Base-by-base conservation (phyloP, 2,888 invertebrate species). In the Timema podura region DNA sequence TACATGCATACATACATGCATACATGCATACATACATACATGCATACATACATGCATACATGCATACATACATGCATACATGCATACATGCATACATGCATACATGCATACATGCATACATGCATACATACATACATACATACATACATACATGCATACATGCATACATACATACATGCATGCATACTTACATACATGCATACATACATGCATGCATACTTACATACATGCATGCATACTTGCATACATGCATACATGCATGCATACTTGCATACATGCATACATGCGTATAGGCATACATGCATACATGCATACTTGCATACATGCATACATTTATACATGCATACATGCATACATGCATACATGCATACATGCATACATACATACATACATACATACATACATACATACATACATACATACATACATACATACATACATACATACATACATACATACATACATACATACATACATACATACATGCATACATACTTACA, bases 301-400 rank as follows among this genome's bases (percentile, higher is more conserved):
- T n/a, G n/a, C n/a, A n/a, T n/a, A n/a, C n/a, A n/a, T n/a, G n/a
- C n/a, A n/a, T n/a, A n/a, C n/a, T n/a, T n/a, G n/a, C n/a, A n/a
- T n/a, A n/a, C n/a, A n/a, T n/a, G n/a, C n/a, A n/a, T n/a, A n/a
- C 48, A 65, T 44, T 10, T 15, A 65, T 65, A 65, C 15, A 65
- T 44, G 15, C 48, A 65, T 65, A 65, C 48, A 65, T 65, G 15
- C 48, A 61, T n/a, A 61, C 9, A 16, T 15, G 15, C n/a, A 16
- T 46, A 48, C 45, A 48, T 46, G 65, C 11, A 65, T 65, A 65
- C 15, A 65, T 65, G 48, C 48, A 65, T 65, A 65, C 47, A 68
- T 68, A 68, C 47, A 68, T 68, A 65, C 47, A 68, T 68, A 68
- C 47, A 68, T 64, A 68, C 45, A 67, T 67, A 61, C 45, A 67